These are phyloP conservation scores for Sitobion miscanthi DNA, from an alignment of 1,140 invertebrate species.

Conservation along the genomic window DNA sequence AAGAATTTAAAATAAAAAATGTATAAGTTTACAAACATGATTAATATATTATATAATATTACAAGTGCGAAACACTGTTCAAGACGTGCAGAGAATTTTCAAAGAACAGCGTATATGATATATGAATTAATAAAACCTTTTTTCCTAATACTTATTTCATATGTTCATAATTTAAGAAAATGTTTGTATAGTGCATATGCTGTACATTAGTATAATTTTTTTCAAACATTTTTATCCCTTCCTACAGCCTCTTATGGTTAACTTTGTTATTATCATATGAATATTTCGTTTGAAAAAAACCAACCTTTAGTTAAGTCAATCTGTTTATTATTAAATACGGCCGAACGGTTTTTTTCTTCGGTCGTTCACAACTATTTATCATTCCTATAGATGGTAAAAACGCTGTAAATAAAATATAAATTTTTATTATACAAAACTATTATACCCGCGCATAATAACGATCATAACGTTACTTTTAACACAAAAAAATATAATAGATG, in stretches of 20 bases:
- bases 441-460: background rate
- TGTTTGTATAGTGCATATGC: background rate
- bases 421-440: background rate
- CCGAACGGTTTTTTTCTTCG: background rate
- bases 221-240: background rate
- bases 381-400: background rate
- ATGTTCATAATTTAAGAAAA: background rate
- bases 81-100: background rate
- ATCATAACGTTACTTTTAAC: background rate
- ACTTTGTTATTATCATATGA: background rate
- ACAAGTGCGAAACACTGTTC: background rate
- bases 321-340: background rate
- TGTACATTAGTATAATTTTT: background rate
- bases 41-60: background rate
- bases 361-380: background rate
- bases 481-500: background rate
- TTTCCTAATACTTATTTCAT: background rate
- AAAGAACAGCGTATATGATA: background rate
- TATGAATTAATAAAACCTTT: slow-evolving; percentile 18
- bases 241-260: background rate
- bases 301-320: background rate
- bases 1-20: background rate
- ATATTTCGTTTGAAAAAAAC: background rate
- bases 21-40: background rate
- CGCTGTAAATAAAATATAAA: background rate